phyloP scores from a whole-genome alignment of 2,888 invertebrate genomes.

The Galerucella pusilla region DNA sequence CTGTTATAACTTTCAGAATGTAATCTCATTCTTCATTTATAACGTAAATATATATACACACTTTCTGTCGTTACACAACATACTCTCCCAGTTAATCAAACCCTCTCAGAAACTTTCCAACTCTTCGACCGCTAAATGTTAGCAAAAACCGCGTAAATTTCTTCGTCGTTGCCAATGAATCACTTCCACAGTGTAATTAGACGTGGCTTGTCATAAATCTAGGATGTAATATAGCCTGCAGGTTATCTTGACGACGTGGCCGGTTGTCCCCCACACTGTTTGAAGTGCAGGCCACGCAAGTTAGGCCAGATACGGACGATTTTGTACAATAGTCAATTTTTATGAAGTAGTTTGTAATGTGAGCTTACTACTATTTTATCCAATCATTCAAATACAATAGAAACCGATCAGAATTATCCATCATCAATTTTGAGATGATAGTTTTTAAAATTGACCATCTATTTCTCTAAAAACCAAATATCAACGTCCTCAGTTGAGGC shows the following conservation, averaged over 20 bases:
- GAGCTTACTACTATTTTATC: too few species aligned
- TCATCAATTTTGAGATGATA: too few species aligned
- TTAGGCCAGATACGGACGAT: background rate
- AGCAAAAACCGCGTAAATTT: conserved; percentile 11
- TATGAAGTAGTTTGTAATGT: too few species aligned
- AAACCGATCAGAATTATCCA: too few species aligned
- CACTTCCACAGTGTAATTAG: conserved; percentile 45
- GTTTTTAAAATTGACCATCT: too few species aligned
- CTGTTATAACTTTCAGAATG: background rate
- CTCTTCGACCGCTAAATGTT: conserved; percentile 11
- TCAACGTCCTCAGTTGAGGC: too few species aligned
- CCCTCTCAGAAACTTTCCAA: conserved; percentile 6
- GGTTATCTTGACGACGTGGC: conserved; percentile 43
- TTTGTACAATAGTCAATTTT: background rate
- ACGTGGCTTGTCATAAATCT: conserved; percentile 48
- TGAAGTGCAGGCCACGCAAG: background rate
- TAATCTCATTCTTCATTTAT: background rate
- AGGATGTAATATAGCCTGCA: conserved; percentile 45
- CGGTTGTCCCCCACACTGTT: conserved; percentile 35
- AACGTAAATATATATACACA: background rate
- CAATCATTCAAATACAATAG: too few species aligned
- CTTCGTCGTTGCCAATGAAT: conserved; percentile 25
- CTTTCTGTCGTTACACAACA: conserved; percentile 7
- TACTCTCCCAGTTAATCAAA: conserved; percentile 10
- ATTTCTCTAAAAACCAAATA: too few species aligned